Evolutionary conservation across 2,113 vertebrate genomes (phyloP), one percentile per base, ranked within the genome.

Genomic region (Hippolais icterina): DNA sequence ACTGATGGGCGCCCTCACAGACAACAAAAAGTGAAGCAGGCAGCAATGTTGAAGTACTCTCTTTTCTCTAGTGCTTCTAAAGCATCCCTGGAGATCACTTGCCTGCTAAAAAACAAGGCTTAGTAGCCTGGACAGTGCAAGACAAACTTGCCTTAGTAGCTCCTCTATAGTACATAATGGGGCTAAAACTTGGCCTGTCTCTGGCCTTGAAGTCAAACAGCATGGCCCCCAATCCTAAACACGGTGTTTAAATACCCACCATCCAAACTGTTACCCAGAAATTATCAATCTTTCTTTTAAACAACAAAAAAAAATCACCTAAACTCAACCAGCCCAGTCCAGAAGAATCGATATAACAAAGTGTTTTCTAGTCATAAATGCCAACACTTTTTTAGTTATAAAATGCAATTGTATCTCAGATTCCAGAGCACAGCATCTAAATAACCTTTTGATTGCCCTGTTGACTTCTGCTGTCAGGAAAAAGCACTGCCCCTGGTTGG

Each of bases 321-420:
- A 52, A 23, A 2, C 5, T 20, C 35, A 63, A 31, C 9, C 23
- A 74, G 6, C 9, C 23, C 57, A 41, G 15, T 28, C 68, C 0
- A 0, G 60, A 64, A 27, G 10, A 91, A 44, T 3, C 0, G 0
- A 41, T 11, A 13, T 50, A 68, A 64, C 0, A 1, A 83, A 61
- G 3, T 41, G 8, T 42, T 77, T 57, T 57, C 50, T 80, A 31
- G 6, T 66, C 68, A 39, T 9, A 57, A 82, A 65, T 42, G 29
- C 18, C 25, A 35, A 54, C 3, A 16, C 8, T 20, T 60, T 28
- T 46, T 44, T 74, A 57, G 12, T 65, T 59, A 52, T 18, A n/a
- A 75, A 61, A 71, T 18, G 31, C 46, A 61, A 49, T 29, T 53
- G 29, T 10, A 42, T 33, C 44, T 87, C 53, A 52, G 41, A 12